These are phyloP conservation scores for Reinhardtius hippoglossoides DNA, from an alignment of 2,113 vertebrate species.

Conservation along the genomic window DNA sequence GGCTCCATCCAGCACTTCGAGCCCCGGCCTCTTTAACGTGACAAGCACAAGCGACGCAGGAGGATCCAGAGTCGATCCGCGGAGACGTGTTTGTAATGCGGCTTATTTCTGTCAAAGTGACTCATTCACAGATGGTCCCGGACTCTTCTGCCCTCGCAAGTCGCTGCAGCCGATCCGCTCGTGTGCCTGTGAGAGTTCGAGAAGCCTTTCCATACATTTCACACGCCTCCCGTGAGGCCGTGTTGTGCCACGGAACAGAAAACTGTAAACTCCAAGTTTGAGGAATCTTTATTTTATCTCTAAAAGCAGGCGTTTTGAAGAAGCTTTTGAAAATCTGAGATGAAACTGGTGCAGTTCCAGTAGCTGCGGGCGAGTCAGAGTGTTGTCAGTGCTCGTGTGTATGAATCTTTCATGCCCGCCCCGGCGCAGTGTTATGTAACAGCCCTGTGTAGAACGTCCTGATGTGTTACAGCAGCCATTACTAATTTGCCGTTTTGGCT, in stretches of 20 bases:
- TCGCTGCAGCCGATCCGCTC: constrained; percentile 20
- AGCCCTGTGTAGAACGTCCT: constrained; percentile 2
- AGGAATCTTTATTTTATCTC: neutral
- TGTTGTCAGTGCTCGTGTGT: neutral
- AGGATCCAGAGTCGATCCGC: neutral
- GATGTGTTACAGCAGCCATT: constrained; percentile 60
- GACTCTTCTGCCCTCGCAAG: constrained; percentile 40
- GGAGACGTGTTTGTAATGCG: constrained; percentile 26
- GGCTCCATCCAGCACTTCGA: no score
- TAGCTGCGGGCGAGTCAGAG: neutral
- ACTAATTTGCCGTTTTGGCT: constrained; percentile 64
- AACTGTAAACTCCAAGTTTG: neutral
- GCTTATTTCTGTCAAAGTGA: constrained; percentile 38
- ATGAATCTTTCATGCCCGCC: constrained; percentile 72
- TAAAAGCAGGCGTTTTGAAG: neutral
- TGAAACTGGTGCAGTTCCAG: neutral
- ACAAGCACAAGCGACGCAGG: no score
- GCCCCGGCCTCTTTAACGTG: no score
- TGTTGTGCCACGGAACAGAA: neutral
- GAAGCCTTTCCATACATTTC: constrained; percentile 21
- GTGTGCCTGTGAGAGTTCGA: constrained; percentile 27
- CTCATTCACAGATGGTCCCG: constrained; percentile 62
- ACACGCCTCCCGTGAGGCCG: constrained; percentile 2
- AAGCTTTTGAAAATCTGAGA: neutral
- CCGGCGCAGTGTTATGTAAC: constrained; percentile 61